phyloP scores from a whole-genome alignment of 2,888 invertebrate genomes.

The Epinotia demarniana region DNA sequence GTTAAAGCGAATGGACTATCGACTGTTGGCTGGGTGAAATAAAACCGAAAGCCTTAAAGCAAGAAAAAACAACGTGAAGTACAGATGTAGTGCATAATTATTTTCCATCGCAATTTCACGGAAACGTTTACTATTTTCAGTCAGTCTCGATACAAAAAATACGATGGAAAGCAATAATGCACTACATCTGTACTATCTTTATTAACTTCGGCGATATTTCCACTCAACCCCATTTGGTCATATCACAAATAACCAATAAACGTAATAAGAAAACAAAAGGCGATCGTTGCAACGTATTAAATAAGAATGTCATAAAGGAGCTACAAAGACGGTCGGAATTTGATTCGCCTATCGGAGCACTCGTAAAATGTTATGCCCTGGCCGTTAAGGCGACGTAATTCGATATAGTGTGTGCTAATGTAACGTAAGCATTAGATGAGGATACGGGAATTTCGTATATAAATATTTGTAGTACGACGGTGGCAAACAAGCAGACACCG shows the following conservation, averaged over 20 bases:
- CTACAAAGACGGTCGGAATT: slow-evolving; percentile 61
- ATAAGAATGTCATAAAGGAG: slow-evolving; percentile 57
- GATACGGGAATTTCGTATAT: slow-evolving; percentile 1
- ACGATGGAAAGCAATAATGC: too few species aligned
- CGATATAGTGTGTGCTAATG: slow-evolving; percentile 60
- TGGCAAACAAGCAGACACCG: too few species aligned
- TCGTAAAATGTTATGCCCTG: slow-evolving; percentile 71
- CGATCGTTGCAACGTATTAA: slow-evolving; percentile 47
- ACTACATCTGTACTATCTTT: neutral
- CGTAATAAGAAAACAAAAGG: slow-evolving; percentile 28
- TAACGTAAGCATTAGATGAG: slow-evolving; percentile 32
- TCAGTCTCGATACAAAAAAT: too few species aligned
- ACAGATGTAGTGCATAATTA: too few species aligned
- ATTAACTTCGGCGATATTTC: neutral
- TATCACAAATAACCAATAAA: slow-evolving; percentile 28
- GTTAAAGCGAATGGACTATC: too few species aligned
- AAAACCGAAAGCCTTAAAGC: too few species aligned
- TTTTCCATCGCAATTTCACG: too few species aligned
- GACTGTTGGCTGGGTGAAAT: too few species aligned
- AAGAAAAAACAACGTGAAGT: too few species aligned
- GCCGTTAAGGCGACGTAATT: slow-evolving; percentile 66
- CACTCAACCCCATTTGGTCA: slow-evolving; percentile 16
- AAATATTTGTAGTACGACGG: neutral
- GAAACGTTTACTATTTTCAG: too few species aligned
- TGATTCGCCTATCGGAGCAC: slow-evolving; percentile 63